A percentile compares a stretch with the other conserved stretches of the same genome.
Conservation (phyloP, 2,113 vertebrate genomes). For the Heterotilapia buettikoferi region DNA sequence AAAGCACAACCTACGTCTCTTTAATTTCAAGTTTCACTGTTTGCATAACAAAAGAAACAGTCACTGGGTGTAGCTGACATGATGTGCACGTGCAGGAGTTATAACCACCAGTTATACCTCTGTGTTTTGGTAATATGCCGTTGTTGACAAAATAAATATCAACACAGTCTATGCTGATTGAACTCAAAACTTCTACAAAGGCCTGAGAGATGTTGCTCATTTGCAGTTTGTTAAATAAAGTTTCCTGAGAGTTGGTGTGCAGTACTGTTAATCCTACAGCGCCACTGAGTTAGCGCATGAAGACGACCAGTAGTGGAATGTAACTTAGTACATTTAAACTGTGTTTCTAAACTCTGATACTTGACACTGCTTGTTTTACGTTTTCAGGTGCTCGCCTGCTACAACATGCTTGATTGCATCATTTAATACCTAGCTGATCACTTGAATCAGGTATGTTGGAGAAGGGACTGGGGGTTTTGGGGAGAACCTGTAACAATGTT, state of each 20-base stretch:
- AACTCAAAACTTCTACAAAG: not conserved
- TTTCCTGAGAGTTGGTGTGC: fast-evolving
- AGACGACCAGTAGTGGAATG: not conserved
- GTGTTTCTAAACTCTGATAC: not conserved
- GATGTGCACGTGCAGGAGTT: not conserved
- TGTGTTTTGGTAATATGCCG: not conserved
- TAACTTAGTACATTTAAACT: not conserved
- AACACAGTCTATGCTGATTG: not conserved
- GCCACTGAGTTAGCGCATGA: fast-evolving
- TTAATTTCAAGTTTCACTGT: not conserved
- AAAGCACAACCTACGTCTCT: not conserved
- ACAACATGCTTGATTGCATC: not conserved
- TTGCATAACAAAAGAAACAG: not conserved
- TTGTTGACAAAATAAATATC: not conserved
- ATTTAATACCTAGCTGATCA: too few species aligned
- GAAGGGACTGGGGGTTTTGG: too few species aligned
- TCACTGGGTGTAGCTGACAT: not conserved
- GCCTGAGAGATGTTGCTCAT: not conserved
- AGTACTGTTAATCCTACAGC: not conserved
- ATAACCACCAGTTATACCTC: not conserved
- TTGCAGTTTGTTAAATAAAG: not conserved
- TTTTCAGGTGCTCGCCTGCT: not conserved
- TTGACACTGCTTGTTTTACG: not conserved
- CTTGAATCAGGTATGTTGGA: too few species aligned
- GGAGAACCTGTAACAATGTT: too few species aligned